Evolutionary conservation across 2,113 vertebrate species (phyloP).

Genomic region (Sceloporus undulatus): DNA sequence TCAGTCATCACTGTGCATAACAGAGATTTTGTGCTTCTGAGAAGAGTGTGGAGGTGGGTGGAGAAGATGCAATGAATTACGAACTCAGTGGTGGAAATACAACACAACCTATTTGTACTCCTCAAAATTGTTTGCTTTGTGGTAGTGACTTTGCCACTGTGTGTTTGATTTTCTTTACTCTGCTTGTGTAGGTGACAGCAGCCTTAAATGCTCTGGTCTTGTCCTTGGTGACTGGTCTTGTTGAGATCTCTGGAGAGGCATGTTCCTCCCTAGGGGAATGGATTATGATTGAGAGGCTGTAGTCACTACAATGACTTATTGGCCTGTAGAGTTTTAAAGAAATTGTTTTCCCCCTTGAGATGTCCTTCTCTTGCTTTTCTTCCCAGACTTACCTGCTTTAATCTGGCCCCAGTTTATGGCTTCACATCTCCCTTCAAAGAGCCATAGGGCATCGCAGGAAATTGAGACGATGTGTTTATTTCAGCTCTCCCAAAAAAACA

Average conservation of each 20-base stretch:
- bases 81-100: not conserved
- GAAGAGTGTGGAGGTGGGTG: not conserved
- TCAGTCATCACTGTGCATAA: slow-evolving; percentile 12
- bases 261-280: slow-evolving; percentile 4
- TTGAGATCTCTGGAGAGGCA: not conserved
- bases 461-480: slow-evolving; percentile 29
- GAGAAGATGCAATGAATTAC: not conserved
- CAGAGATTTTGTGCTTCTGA: not conserved
- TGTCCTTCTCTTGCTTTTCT: slow-evolving; percentile 9
- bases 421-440: slow-evolving; percentile 36
- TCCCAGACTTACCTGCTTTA: not conserved
- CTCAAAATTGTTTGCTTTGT: slow-evolving; percentile 15
- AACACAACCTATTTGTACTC: not conserved
- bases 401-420: not conserved
- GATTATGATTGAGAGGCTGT: not conserved
- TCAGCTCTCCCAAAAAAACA: not conserved
- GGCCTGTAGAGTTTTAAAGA: not conserved
- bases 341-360: not conserved
- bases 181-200: not conserved
- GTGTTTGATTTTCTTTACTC: slow-evolving; percentile 9
- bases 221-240: not conserved
- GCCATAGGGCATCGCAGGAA: slow-evolving; percentile 18
- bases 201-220: not conserved
- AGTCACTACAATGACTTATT: not conserved
- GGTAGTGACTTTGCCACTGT: not conserved